These are phyloP conservation scores for Tachuris rubrigastra DNA, from an alignment of 2,113 vertebrate species.

Conservation along the genomic window DNA sequence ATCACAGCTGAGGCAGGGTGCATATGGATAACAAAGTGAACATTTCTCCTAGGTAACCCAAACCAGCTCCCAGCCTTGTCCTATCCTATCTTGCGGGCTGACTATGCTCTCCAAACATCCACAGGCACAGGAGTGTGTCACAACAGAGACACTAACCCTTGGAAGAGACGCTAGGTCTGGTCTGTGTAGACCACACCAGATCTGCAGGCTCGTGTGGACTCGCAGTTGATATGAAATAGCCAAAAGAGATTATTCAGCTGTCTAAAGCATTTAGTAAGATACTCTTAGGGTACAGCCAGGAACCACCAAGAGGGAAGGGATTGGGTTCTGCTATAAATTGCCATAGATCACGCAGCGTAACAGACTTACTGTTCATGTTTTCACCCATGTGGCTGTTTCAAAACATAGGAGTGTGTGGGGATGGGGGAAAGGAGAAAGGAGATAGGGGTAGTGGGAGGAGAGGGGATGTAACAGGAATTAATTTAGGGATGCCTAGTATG, in stretches of 20 bases:
- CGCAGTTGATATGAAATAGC: background rate
- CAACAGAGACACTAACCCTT: background rate
- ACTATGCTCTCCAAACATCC: background rate
- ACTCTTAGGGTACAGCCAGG: background rate
- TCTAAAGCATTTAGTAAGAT: background rate
- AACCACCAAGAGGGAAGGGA: background rate
- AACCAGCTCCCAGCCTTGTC: background rate
- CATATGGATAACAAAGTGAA: background rate
- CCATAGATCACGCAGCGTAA: background rate
- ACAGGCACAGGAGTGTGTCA: background rate
- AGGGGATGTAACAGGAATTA: background rate
- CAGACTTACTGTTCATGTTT: background rate
- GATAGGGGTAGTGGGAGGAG: too few species aligned
- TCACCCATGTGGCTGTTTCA: background rate
- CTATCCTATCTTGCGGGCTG: background rate
- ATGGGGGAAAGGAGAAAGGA: accelerated
- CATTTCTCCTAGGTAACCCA: background rate
- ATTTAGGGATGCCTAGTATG: background rate
- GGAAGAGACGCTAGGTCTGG: background rate
- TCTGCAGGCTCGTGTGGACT: background rate
- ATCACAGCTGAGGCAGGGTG: background rate
- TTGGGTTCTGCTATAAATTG: background rate
- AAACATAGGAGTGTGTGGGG: background rate
- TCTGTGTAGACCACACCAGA: background rate
- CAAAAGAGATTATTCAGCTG: background rate